A percentile compares a stretch with the other conserved stretches of the same genome.
Evolutionary conservation across 92 coral and sea anemone species (phyloP).

Genomic region (Heliopora coerulea): DNA sequence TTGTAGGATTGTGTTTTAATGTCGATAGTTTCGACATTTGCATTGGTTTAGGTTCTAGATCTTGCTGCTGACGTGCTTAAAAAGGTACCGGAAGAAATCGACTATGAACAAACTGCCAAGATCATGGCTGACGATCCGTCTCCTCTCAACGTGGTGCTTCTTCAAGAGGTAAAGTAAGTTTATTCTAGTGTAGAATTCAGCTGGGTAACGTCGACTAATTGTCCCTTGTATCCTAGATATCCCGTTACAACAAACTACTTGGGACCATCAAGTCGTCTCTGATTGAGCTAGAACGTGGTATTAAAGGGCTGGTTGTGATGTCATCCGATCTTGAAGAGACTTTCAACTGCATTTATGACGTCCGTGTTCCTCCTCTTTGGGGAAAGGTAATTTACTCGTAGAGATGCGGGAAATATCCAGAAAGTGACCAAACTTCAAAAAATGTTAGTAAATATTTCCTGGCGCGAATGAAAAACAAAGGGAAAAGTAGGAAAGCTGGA

Average conservation of each 20-base stretch:
- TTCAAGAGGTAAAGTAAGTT: not conserved
- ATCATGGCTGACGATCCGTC: slow-evolving; percentile 55
- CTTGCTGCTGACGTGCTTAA: slow-evolving; percentile 94
- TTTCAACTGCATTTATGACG: slow-evolving; percentile 87
- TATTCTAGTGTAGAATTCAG: not conserved
- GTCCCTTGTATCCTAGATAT: slow-evolving; percentile 56
- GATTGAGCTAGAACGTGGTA: slow-evolving; percentile 92
- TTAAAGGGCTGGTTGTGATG: slow-evolving; percentile 98
- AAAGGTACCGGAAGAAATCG: slow-evolving; percentile 93
- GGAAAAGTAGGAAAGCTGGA: too few species aligned
- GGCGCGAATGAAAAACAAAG: too few species aligned
- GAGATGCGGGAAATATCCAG: too few species aligned
- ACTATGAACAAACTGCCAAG: slow-evolving; percentile 98
- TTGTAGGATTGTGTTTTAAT: not conserved
- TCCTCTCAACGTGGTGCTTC: slow-evolving; percentile 34
- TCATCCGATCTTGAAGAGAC: slow-evolving; percentile 98
- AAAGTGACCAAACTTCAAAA: too few species aligned
- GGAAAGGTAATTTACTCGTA: slow-evolving; percentile 65
- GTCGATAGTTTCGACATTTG: not conserved
- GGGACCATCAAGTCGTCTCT: slow-evolving; percentile 82
- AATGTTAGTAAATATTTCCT: too few species aligned
- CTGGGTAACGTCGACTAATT: not conserved
- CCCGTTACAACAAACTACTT: slow-evolving; percentile 78
- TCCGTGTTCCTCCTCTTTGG: slow-evolving; percentile 97
- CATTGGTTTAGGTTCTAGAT: slow-evolving; percentile 70